phyloP scores from a whole-genome alignment of 2,797 vertebrate genomes.

The Dendrocincla fuliginosa region DNA sequence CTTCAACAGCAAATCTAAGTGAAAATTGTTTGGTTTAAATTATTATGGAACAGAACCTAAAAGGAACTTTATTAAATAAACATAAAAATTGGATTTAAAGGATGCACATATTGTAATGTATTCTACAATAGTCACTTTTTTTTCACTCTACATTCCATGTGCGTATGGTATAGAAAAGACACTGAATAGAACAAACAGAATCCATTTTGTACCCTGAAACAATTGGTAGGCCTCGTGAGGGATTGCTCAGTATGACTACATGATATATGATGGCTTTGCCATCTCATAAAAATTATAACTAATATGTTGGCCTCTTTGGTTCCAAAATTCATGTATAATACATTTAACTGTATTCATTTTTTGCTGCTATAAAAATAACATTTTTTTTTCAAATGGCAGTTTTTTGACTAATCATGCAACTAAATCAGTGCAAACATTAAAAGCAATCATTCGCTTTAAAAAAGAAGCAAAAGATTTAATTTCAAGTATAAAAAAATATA shows the following conservation, averaged over 20 bases:
- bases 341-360: slow-evolving; percentile 93
- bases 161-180: slow-evolving; percentile 91
- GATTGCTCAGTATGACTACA: slow-evolving; percentile 85
- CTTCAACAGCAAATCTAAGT: slow-evolving; percentile 82
- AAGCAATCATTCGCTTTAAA: slow-evolving; percentile 98
- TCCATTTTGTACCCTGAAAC: slow-evolving; percentile 93
- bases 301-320: slow-evolving; percentile 99
- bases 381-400: slow-evolving; percentile 93
- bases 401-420: slow-evolving; percentile 92
- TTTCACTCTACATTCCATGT: slow-evolving; percentile 81
- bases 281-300: slow-evolving; percentile 89
- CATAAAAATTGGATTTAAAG: slow-evolving; percentile 88
- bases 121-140: slow-evolving; percentile 71
- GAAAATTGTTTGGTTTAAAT: slow-evolving; percentile 94
- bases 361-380: slow-evolving; percentile 99
- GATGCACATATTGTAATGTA: slow-evolving; percentile 77
- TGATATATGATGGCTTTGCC: slow-evolving; percentile 84
- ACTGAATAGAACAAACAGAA: slow-evolving; percentile 89
- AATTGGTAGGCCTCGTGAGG: slow-evolving; percentile 88
- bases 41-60: slow-evolving; percentile 95
- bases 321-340: slow-evolving; percentile 98
- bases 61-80: slow-evolving; percentile 99
- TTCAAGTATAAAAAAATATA: slow-evolving; percentile 99
- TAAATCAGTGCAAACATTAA: slow-evolving; percentile 99
- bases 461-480: slow-evolving; percentile 98